Evolutionary conservation across 2,888 invertebrate genomes (phyloP).

Genomic region (Lithosia quadra): DNA sequence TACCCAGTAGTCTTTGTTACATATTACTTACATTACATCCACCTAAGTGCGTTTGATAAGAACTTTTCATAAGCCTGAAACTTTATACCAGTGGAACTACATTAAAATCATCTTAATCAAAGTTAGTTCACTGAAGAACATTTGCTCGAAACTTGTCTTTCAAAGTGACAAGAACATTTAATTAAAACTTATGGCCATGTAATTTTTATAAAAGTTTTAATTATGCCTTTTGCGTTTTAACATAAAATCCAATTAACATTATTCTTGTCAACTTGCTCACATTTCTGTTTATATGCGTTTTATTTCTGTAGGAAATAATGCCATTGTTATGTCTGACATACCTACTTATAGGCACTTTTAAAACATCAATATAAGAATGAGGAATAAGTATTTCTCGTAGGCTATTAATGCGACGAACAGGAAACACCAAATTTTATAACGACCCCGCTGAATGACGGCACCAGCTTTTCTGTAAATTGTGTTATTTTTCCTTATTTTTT

Average conservation of each 20-base stretch:
- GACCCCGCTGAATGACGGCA: background rate
- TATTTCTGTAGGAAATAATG: background rate
- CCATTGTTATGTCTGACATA: too few relatives aligned
- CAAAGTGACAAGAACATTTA: conserved; percentile 7
- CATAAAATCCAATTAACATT: background rate
- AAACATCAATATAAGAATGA: background rate
- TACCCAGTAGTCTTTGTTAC: background rate
- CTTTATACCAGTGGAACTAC: conserved; percentile 18
- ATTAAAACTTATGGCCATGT: conserved; percentile 4
- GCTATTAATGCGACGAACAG: background rate
- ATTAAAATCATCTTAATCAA: conserved; percentile 28
- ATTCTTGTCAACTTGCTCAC: background rate
- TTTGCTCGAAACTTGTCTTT: conserved; percentile 12
- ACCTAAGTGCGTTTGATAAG: background rate
- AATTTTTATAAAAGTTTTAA: conserved; percentile 6
- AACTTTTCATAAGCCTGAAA: conserved; percentile 11
- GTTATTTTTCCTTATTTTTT: background rate
- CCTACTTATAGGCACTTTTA: too few relatives aligned
- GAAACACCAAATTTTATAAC: too few relatives aligned
- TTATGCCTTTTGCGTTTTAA: conserved; percentile 3
- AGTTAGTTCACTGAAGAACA: conserved; percentile 22
- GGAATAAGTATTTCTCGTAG: background rate
- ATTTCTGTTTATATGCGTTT: background rate
- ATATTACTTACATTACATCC: background rate
- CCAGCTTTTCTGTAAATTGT: background rate